Conservation (phyloP, 2,113 vertebrate genomes). For the Cranoglanis bouderius region DNA sequence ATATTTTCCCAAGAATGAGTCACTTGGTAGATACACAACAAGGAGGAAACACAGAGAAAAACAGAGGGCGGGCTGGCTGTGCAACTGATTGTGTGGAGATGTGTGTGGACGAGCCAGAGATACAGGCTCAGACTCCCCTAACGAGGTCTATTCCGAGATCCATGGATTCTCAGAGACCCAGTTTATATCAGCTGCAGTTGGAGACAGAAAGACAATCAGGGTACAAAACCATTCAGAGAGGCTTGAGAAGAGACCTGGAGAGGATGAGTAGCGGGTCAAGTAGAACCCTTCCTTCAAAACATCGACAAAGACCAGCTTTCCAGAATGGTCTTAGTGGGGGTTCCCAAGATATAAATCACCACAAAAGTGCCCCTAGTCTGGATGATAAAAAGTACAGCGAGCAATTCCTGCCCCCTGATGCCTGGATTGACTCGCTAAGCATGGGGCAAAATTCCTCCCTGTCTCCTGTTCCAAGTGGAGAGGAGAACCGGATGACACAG, state of each 20-base stretch:
- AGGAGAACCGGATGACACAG: neutral
- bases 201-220: conserved; percentile 18
- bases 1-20: conserved; percentile 21
- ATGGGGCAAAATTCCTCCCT: conserved; percentile 59
- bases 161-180: conserved; percentile 26
- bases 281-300: conserved; percentile 30
- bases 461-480: conserved; percentile 4
- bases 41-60: neutral
- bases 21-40: conserved; percentile 12
- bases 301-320: conserved; percentile 34
- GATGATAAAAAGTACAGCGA: conserved; percentile 60
- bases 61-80: conserved; percentile 21
- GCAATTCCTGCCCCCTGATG: conserved; percentile 68
- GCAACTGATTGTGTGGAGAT: conserved; percentile 67
- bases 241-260: neutral
- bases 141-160: conserved; percentile 49
- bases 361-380: conserved; percentile 64
- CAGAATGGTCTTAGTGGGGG: conserved; percentile 37
- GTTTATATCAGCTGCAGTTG: conserved; percentile 25
- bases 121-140: conserved; percentile 27
- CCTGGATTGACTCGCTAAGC: conserved; percentile 73
- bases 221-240: conserved; percentile 19
- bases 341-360: conserved; percentile 52
- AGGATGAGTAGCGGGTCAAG: conserved; percentile 30
- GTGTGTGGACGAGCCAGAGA: conserved; percentile 75